Conservation (phyloP, 2,113 vertebrate species). For the Trachemys scripta region DNA sequence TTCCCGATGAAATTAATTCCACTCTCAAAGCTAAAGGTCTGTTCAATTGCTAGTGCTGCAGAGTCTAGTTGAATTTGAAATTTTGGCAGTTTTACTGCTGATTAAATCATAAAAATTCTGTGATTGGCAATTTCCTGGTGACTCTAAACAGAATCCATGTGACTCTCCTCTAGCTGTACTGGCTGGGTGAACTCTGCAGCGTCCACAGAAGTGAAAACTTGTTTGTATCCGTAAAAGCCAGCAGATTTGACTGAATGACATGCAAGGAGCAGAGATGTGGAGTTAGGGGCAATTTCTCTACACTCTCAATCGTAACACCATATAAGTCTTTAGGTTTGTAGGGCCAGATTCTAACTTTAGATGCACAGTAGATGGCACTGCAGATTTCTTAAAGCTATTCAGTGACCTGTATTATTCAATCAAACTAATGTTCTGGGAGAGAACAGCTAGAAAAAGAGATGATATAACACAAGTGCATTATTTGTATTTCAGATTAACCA, state of each 20-base stretch:
- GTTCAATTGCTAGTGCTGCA: not conserved
- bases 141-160: not conserved
- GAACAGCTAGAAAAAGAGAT: not conserved
- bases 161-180: not conserved
- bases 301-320: accelerated
- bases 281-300: not conserved
- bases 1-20: not conserved
- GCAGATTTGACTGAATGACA: not conserved
- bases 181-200: not conserved
- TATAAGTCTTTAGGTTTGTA: not conserved
- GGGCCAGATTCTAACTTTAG: not conserved
- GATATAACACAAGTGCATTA: not conserved
- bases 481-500: not conserved
- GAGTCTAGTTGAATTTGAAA: not conserved
- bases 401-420: accelerated
- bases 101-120: not conserved
- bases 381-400: not conserved
- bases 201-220: accelerated
- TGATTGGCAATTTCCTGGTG: not conserved
- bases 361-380: conserved; percentile 42
- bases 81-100: not conserved
- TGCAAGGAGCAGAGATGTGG: not conserved
- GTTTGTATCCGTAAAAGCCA: not conserved
- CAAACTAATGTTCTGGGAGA: not conserved
- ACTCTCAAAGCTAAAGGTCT: not conserved